Evolutionary conservation across 2,113 vertebrate genomes (phyloP).

Genomic region (Poecilia latipinna): DNA sequence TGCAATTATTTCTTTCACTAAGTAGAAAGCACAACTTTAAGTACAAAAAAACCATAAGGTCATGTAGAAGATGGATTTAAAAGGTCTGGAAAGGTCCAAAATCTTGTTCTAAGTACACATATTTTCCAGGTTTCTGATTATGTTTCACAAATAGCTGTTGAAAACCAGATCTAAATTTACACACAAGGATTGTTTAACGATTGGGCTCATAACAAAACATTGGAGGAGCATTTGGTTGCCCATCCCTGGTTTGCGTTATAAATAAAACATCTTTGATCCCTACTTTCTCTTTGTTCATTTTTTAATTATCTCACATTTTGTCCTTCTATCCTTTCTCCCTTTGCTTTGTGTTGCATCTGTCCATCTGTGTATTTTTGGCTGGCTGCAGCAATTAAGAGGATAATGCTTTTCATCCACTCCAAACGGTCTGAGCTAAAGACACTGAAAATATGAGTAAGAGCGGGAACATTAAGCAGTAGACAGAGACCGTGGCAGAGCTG

Average conservation of each 20-base stretch:
- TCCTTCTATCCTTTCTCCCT: slow-evolving; percentile 8
- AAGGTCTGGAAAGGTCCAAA: background rate
- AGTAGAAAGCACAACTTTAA: background rate
- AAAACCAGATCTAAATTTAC: background rate
- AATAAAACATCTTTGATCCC: slow-evolving; percentile 29
- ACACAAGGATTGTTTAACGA: background rate
- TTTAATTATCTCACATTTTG: slow-evolving; percentile 29
- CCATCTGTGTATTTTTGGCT: slow-evolving; percentile 46
- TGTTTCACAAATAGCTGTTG: background rate
- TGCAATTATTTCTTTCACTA: background rate
- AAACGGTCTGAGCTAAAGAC: slow-evolving; percentile 48
- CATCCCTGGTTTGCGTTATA: slow-evolving; percentile 18
- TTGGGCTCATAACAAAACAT: background rate
- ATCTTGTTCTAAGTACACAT: background rate
- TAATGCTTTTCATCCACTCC: slow-evolving; percentile 53
- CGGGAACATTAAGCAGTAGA: slow-evolving; percentile 33
- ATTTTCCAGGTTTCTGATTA: background rate
- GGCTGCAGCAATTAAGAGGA: slow-evolving; percentile 46
- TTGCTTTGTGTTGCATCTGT: slow-evolving; percentile 11
- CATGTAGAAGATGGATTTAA: background rate
- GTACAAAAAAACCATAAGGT: background rate
- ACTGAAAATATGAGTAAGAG: slow-evolving; percentile 30
- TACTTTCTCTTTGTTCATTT: slow-evolving; percentile 28
- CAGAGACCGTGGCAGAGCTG: slow-evolving; percentile 31
- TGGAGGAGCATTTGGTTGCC: slow-evolving; percentile 1